These are phyloP conservation scores for Datnioides undecimradiatus DNA, from an alignment of 2,113 vertebrate species.

Conservation along the genomic window DNA sequence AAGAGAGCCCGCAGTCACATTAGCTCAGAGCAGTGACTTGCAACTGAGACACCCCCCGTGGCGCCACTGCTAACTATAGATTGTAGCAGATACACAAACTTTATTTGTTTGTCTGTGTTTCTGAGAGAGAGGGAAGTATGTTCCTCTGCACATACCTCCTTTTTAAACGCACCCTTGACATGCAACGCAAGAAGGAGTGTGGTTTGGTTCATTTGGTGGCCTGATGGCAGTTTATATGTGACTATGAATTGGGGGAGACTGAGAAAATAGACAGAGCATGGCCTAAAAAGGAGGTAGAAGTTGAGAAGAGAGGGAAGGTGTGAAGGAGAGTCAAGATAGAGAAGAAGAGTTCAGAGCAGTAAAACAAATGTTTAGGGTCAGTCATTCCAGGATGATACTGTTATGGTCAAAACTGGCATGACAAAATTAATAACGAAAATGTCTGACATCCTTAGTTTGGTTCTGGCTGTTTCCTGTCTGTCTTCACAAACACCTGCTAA, in stretches of 20 bases:
- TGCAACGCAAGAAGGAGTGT: slow-evolving; percentile 19
- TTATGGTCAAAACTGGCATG: no score
- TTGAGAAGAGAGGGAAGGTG: slow-evolving; percentile 20
- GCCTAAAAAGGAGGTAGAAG: not conserved
- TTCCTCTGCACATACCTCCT: slow-evolving; percentile 8
- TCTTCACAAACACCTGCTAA: not conserved
- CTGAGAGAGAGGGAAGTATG: slow-evolving; percentile 25
- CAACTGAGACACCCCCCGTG: slow-evolving; percentile 39
- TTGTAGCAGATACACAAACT: slow-evolving; percentile 53
- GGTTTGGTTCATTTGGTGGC: slow-evolving; percentile 30
- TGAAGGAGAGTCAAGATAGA: not conserved
- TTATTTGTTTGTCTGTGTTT: slow-evolving; percentile 49
- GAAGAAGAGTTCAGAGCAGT: not conserved
- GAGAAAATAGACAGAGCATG: slow-evolving; percentile 8
- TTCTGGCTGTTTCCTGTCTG: no score
- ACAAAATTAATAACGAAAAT: no score
- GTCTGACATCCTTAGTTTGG: no score
- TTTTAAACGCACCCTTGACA: slow-evolving; percentile 43
- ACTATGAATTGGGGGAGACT: slow-evolving; percentile 44
- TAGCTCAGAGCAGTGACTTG: slow-evolving; percentile 47
- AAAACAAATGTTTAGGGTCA: no score
- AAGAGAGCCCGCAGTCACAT: slow-evolving; percentile 59
- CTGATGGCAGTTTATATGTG: slow-evolving; percentile 53
- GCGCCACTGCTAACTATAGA: slow-evolving; percentile 62
- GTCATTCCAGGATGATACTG: no score